phyloP scores from a whole-genome alignment of 2,888 invertebrate species.

The Augochlorella aurata region DNA sequence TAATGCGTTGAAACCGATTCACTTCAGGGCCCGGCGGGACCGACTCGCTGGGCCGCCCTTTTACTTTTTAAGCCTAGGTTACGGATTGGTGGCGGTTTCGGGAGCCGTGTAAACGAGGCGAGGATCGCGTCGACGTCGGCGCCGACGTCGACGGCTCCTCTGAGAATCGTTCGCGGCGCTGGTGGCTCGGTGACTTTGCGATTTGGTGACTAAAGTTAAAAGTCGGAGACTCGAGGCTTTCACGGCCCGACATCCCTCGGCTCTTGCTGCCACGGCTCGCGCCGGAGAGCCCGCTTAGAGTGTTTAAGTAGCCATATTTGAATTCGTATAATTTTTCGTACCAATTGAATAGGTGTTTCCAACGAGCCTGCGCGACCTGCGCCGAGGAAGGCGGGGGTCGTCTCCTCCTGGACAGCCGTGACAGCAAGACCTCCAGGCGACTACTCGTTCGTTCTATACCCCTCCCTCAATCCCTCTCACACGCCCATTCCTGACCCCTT shows the following conservation, averaged over 20 bases:
- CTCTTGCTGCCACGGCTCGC: not conserved
- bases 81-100: conserved; percentile 58
- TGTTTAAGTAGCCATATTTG: too few relatives aligned
- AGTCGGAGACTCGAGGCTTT: not conserved
- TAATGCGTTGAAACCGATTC: conserved; percentile 70
- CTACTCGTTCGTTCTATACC: conserved; percentile 35
- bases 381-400: not conserved
- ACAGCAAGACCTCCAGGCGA: not conserved
- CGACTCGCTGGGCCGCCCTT: conserved; percentile 58
- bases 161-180: conserved; percentile 14
- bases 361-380: not conserved
- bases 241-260: not conserved
- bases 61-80: conserved; percentile 70
- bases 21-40: conserved; percentile 60
- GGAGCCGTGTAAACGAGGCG: conserved; percentile 27
- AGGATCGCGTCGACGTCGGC: not conserved
- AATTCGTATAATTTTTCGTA: not conserved
- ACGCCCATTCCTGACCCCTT: not conserved
- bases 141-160: not conserved
- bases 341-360: too few relatives aligned
- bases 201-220: conserved; percentile 1
- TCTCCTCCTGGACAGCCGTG: not conserved
- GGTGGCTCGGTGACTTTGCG: conserved; percentile 28
- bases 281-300: too few relatives aligned
- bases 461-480: not conserved